These are phyloP conservation scores for Metridium senile DNA, from an alignment of 92 coral and sea anemone species.

Conservation along the genomic window DNA sequence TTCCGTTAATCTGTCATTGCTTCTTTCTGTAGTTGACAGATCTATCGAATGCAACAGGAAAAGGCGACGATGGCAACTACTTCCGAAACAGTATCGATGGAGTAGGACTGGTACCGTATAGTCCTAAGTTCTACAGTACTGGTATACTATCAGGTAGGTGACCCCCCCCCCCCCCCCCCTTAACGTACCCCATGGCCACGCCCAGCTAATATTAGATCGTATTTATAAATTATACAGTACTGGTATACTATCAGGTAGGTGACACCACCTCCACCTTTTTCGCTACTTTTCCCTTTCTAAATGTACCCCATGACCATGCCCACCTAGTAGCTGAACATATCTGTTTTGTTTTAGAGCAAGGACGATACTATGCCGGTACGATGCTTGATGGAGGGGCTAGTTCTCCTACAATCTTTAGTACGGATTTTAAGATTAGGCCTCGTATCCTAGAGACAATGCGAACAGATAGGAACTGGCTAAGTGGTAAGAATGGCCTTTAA, in stretches of 20 bases:
- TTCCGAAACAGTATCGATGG: conserved; percentile 21
- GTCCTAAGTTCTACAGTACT: conserved; percentile 42
- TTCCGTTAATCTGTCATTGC: neutral
- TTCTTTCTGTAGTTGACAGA: conserved; percentile 47
- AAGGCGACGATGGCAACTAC: conserved; percentile 33
- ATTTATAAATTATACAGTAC: too few relatives aligned
- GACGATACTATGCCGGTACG: conserved; percentile 59
- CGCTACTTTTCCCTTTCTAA: too few relatives aligned
- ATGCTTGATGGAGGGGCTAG: conserved; percentile 41
- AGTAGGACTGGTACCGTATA: conserved; percentile 52
- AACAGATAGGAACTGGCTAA: conserved; percentile 44
- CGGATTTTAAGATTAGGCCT: conserved; percentile 23
- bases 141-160: conserved; percentile 32
- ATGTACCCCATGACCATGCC: too few relatives aligned
- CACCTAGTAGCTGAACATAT: too few relatives aligned
- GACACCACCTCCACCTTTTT: too few relatives aligned
- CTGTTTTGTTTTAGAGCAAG: conserved; percentile 57
- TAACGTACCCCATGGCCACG: neutral
- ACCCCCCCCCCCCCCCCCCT: too few relatives aligned
- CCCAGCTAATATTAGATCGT: too few relatives aligned
- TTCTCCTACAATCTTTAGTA: conserved; percentile 36
- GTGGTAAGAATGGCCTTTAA: too few relatives aligned
- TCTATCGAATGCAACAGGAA: conserved; percentile 34
- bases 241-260: too few relatives aligned
- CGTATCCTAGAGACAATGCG: conserved; percentile 40